phyloP scores from a whole-genome alignment of 2,113 vertebrate genomes.

The Perca flavescens region DNA sequence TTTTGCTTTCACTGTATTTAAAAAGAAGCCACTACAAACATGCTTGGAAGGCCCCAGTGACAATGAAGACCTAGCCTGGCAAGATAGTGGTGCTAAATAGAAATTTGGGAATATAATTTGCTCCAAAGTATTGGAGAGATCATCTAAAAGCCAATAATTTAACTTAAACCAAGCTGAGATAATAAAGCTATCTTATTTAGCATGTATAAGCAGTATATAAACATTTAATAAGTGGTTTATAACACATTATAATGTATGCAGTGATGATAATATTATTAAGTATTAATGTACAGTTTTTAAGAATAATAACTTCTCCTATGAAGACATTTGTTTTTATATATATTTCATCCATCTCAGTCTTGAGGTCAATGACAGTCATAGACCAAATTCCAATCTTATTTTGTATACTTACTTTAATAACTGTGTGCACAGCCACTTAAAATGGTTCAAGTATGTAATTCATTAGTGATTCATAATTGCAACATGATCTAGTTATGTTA shows the following conservation, averaged over 20 bases:
- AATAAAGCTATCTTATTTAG: slow-evolving; percentile 1
- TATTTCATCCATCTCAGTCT: neutral
- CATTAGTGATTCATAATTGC: neutral
- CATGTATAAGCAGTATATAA: neutral
- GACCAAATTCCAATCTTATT: neutral
- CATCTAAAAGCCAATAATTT: slow-evolving; percentile 2
- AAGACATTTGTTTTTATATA: neutral
- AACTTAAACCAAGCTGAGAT: slow-evolving; percentile 8
- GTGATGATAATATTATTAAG: neutral
- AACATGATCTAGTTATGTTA: neutral
- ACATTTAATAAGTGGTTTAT: neutral
- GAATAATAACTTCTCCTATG: neutral
- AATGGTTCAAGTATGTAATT: neutral
- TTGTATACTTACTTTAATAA: neutral
- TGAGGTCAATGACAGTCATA: neutral
- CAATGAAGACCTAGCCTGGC: neutral
- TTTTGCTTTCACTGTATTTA: slow-evolving; percentile 2
- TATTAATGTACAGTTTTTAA: neutral
- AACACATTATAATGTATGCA: neutral
- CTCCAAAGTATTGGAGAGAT: slow-evolving; percentile 3
- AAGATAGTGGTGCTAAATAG: neutral
- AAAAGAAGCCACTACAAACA: slow-evolving; percentile 9
- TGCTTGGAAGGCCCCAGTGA: neutral
- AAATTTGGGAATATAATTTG: neutral
- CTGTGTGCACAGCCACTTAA: neutral